Evolutionary conservation across 2,888 invertebrate genomes (phyloP), one percentile per base, ranked within the genome.

Genomic region (Melinopterus prodromus): DNA sequence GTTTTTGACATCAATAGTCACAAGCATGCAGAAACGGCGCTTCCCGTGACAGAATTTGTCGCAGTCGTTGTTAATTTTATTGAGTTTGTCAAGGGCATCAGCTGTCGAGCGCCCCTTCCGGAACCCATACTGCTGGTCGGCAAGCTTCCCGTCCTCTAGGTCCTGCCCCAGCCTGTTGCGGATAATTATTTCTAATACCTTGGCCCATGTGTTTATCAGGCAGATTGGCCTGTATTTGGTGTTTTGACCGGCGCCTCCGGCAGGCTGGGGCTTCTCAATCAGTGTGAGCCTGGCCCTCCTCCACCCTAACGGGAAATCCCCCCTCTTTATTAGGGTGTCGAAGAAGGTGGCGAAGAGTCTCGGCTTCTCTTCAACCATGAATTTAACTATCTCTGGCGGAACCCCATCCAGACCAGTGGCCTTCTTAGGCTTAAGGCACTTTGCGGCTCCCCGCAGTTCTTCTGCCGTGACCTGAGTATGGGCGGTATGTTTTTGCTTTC

Each of bases 351-450:
- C 16, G 9, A n/a, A n/a, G 15, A 71, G 9, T 4, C 16, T 6
- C 16, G 71, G 71, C 6, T 14, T 71, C n/a, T 14, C 71, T 4
- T 71, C n/a, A 9, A n/a, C 6, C 15, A 16, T 36, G 16, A n/a
- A 2, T 71, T 16, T 76, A 6, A 76, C 2, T 26, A 69, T 37
- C 53, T 79, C 79, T 5, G 77, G 77, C 2, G 79, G 77, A 6
- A 79, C 14, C 4, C 77, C 77, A 71, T 79, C 79, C n/a, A 53
- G 77, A 14, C 72, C 77, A 9, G 74, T 35, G 3, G 77, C 79
- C 71, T 77, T 79, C 16, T 72, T 69, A 3, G 26, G 26, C 26
- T 26, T 26, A 26, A 26, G 26, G 26, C 26, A 26, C 26, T 26
- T 26, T 26, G 26, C 26, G 26, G 3, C 26, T 26, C 26, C 26